These are phyloP conservation scores for Leucophenga varia DNA, from an alignment of 1,140 invertebrate species.

Conservation along the genomic window DNA sequence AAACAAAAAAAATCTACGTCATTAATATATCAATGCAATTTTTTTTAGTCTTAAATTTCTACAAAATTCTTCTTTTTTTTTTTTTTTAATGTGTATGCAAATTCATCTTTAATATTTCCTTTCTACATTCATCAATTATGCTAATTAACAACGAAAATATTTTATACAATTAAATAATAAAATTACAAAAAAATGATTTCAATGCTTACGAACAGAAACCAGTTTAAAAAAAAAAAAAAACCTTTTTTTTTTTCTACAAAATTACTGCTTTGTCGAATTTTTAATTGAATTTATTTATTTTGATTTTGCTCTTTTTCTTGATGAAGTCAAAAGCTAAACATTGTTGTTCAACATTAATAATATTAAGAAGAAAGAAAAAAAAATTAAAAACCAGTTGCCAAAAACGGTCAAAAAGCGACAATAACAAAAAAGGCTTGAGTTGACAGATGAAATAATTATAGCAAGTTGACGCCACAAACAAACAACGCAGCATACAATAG, in stretches of 20 bases:
- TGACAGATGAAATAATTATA: conserved; percentile 42
- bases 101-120: too few relatives aligned
- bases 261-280: conserved; percentile 18
- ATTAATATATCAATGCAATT: too few relatives aligned
- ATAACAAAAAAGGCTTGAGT: conserved; percentile 19
- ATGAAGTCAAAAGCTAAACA: too few relatives aligned
- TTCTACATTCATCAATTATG: conserved; percentile 20
- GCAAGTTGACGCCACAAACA: too few relatives aligned
- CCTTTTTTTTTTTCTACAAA: conserved; percentile 1
- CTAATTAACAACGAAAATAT: conserved; percentile 34
- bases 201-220: conserved; percentile 9
- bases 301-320: too few relatives aligned
- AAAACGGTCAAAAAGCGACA: conserved; percentile 11
- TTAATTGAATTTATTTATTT: conserved; percentile 33
- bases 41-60: too few relatives aligned
- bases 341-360: too few relatives aligned
- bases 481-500: too few relatives aligned
- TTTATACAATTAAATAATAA: conserved; percentile 19
- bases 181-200: too few relatives aligned
- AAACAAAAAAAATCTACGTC: too few relatives aligned
- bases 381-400: conserved; percentile 30
- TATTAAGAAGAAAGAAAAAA: too few relatives aligned
- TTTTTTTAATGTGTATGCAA: not conserved
- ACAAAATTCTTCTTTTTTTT: too few relatives aligned
- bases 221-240: conserved; percentile 2